Base-by-base conservation (phyloP, 2,113 vertebrate genomes). In the Burhinus bistriatus region DNA sequence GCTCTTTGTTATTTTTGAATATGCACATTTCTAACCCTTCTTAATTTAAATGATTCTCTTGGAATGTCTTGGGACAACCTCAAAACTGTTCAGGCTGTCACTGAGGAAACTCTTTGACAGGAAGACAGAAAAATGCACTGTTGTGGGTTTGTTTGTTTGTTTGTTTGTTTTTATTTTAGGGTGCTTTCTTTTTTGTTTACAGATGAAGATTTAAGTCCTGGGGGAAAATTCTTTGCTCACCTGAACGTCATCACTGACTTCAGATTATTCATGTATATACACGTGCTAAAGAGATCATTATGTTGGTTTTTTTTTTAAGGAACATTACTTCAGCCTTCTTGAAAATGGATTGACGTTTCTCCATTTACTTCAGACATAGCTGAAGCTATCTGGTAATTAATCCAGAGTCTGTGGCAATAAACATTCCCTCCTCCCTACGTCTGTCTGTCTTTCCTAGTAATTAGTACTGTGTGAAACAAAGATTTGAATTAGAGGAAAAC, bases 1-100 rank as follows among this genome's bases (percentile, higher is more conserved):
- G 36, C 57, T 92, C 52, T 4, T 57, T 57, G 32, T 73, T 95
- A 52, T 75, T 96, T 95, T 95, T 91, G 78, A 82, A 89, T 93
- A 93, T 27, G 77, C 81, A 80, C 54, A 76, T 91, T 91, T 85
- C 87, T 87, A 97, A 79, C 65, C 54, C 57, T 93, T 71, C 66
- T 76, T 85, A 61, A 62, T 79, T 83, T 85, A 84, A 93, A 55
- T 69, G 3, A 70, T 89, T 82, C 81, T 73, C 57, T 83, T 85
- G 58, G 54, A 96, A 75, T 40, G 54, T 45, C 84, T 80, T 91
- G 91, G 66, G 91, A 89, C 36, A 82, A 79, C 34, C 52, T 95
- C 70, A 79, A 34, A 89, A 95, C 22, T 62, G 9, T 58, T 49
- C 59, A 80, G 34, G 29, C 66, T 81, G 59, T 71, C 65, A 71